phyloP scores from a whole-genome alignment of 2,888 invertebrate genomes.

The Tetranychus piercei region DNA sequence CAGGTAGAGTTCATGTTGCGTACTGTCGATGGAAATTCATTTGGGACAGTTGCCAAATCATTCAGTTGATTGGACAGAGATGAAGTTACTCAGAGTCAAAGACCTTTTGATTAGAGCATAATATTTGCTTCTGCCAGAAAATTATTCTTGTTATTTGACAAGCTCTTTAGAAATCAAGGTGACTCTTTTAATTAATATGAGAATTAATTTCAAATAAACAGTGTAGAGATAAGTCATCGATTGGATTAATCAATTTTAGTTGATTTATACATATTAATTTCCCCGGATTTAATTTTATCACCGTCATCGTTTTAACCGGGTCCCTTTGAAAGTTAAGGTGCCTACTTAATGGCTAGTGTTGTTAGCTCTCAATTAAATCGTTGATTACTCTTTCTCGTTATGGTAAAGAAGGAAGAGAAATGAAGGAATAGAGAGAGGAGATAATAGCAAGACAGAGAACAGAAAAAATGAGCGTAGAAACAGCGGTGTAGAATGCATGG shows the following conservation, averaged over 20 bases:
- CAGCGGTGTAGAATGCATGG: too few relatives aligned
- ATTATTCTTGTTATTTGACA: constrained; percentile 71
- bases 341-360: too few relatives aligned
- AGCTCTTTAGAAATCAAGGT: background rate
- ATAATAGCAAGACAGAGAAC: background rate
- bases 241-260: too few relatives aligned
- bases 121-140: constrained; percentile 73
- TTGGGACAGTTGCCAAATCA: constrained; percentile 78
- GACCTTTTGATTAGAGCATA: constrained; percentile 48
- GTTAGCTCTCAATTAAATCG: too few relatives aligned
- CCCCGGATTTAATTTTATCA: too few relatives aligned
- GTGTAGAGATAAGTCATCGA: too few relatives aligned
- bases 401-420: background rate
- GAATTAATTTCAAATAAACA: too few relatives aligned
- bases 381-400: background rate
- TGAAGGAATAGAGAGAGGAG: background rate
- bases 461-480: too few relatives aligned
- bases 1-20: constrained; percentile 68
- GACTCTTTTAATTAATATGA: too few relatives aligned
- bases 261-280: too few relatives aligned
- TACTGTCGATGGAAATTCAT: constrained; percentile 90
- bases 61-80: constrained; percentile 90
- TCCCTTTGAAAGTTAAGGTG: too few relatives aligned
- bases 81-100: constrained; percentile 99
- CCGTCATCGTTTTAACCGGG: too few relatives aligned